phyloP scores from a whole-genome alignment of 2,888 invertebrate species.

The Pteria penguin region DNA sequence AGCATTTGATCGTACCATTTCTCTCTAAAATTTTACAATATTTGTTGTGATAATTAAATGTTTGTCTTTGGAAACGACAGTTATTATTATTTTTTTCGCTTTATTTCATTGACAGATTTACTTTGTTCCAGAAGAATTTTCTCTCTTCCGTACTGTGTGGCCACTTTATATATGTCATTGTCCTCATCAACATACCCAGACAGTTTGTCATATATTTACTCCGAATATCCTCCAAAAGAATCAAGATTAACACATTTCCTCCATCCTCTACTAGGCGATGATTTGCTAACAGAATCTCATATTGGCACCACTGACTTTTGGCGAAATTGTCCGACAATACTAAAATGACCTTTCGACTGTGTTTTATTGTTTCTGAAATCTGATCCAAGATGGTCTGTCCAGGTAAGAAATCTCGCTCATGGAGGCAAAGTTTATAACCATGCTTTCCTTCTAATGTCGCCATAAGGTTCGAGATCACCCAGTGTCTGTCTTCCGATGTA shows the following conservation, averaged over 20 bases:
- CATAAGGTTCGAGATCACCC: constrained; percentile 85
- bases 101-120: constrained; percentile 4
- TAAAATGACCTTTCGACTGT: constrained; percentile 84
- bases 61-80: too few relatives aligned
- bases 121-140: constrained; percentile 42
- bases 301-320: constrained; percentile 87
- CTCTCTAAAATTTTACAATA: too few relatives aligned
- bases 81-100: too few relatives aligned
- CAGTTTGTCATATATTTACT: constrained; percentile 84
- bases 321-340: constrained; percentile 85
- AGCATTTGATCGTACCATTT: too few relatives aligned
- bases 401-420: constrained; percentile 87
- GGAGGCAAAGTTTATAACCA: constrained; percentile 83
- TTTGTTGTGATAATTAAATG: too few relatives aligned
- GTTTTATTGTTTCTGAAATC: constrained; percentile 86
- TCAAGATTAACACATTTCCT: constrained; percentile 85
- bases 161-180: constrained; percentile 88
- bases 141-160: constrained; percentile 53
- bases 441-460: constrained; percentile 84
- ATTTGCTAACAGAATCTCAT: constrained; percentile 87
- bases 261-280: constrained; percentile 79
- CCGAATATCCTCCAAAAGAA: constrained; percentile 85
- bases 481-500: constrained; percentile 84
- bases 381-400: constrained; percentile 87
- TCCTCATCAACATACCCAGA: constrained; percentile 85